Evolutionary conservation across 2,888 invertebrate species (phyloP), one percentile per base, ranked within the genome.

Genomic region (Melipona bicolor): DNA sequence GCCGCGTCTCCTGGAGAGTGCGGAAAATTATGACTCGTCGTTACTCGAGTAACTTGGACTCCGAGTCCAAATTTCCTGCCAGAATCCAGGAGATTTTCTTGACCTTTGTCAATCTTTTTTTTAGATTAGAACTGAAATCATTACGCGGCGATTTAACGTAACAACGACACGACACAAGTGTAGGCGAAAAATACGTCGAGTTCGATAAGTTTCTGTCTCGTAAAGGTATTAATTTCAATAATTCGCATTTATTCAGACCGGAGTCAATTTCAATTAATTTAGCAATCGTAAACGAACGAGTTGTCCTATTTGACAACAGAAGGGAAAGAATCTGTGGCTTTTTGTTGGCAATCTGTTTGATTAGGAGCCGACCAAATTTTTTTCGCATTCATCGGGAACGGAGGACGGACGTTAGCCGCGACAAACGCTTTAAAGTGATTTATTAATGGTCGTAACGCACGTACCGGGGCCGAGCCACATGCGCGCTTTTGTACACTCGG

Each of bases 381-480:
- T 24, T 17, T 56, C n/a, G 69, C 56, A 65, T 69, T 79, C 74
- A 71, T 75, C 69, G 81, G 43, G 32, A 32, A 43, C 43, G 43
- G 11, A 11, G 43, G 70, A 67, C 68, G 64, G 77, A 81, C 79
- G 88, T 84, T 82, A 81, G 76, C 49, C 65, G 83, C 83, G 87
- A 87, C 90, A 89, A 91, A 88, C 88, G 85, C 79, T 90, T 87
- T 80, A 83, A 84, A 86, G 88, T 92, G 92, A 93, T 93, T 93
- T 93, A 93, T 93, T 92, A 90, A 91, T 87, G 89, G 87, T 83
- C 87, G 88, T 91, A 92, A 92, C 88, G 82, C 65, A 88, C 83
- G 87, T 84, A 87, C 84, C 80, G 69, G 80, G 75, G 71, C 77
- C 49, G 65, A 67, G 80, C 75, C 77, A 65, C 72, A 73, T 64